A percentile compares a stretch with the other conserved stretches of the same genome.
Conservation (phyloP, 2,888 invertebrate genomes). For the Caenorhabditis macrosperma region DNA sequence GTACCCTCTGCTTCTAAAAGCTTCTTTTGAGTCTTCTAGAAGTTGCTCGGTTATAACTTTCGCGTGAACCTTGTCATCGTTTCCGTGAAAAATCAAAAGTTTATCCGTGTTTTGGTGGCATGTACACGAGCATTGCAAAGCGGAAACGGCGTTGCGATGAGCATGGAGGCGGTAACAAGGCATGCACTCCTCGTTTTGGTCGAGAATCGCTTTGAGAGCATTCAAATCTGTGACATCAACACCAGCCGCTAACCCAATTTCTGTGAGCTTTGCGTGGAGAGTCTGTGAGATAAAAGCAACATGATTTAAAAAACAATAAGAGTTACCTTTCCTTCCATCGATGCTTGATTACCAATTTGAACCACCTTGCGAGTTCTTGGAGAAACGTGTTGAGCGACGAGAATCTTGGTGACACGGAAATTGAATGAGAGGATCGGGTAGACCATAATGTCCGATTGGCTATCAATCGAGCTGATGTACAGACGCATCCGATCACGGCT, state of each 20-base stretch:
- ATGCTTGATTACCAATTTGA: slow-evolving; percentile 59
- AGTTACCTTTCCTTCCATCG: slow-evolving; percentile 53
- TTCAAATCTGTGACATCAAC: slow-evolving; percentile 21
- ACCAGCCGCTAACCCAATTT: slow-evolving; percentile 24
- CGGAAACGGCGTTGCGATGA: slow-evolving; percentile 20
- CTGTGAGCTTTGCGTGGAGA: slow-evolving; percentile 8
- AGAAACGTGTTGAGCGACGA: slow-evolving; percentile 48
- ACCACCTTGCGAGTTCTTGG: slow-evolving; percentile 59
- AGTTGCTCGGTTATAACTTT: slow-evolving; percentile 23
- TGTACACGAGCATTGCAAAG: neutral
- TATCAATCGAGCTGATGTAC: slow-evolving; percentile 20
- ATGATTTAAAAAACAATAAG: neutral
- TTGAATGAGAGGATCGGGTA: slow-evolving; percentile 39
- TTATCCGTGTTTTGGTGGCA: slow-evolving; percentile 42
- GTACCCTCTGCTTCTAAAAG: slow-evolving; percentile 7
- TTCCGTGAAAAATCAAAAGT: slow-evolving; percentile 35
- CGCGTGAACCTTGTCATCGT: neutral
- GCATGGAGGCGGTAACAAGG: slow-evolving; percentile 33
- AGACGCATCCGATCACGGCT: slow-evolving; percentile 26
- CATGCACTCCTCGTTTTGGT: slow-evolving; percentile 36
- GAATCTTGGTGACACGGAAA: neutral
- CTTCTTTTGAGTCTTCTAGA: slow-evolving; percentile 17
- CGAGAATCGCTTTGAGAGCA: slow-evolving; percentile 9
- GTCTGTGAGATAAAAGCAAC: slow-evolving; percentile 17
- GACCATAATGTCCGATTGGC: slow-evolving; percentile 10